phyloP scores from a whole-genome alignment of 2,113 vertebrate species.

The Cryptomyrus ogoouensis region DNA sequence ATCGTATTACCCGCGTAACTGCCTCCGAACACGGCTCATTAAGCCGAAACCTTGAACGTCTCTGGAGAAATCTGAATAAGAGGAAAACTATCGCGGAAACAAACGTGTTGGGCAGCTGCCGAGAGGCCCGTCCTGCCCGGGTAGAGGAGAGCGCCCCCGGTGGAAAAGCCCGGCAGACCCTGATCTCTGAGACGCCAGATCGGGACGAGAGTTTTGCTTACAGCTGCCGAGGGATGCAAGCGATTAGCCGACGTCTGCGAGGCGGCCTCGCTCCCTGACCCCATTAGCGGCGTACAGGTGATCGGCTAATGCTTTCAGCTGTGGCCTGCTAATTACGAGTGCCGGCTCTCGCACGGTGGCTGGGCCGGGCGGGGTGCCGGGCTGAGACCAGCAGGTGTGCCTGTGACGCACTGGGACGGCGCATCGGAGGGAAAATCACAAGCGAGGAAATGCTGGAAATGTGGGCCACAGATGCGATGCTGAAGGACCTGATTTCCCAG shows the following conservation, averaged over 20 bases:
- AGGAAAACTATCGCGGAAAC: background rate
- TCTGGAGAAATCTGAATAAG: conserved; percentile 10
- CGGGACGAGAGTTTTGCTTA: conserved; percentile 34
- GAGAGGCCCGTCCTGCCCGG: background rate
- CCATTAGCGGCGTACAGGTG: conserved; percentile 54
- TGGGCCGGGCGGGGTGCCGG: conserved; percentile 14
- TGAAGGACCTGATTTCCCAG: background rate
- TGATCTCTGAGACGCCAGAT: background rate
- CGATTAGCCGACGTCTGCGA: conserved; percentile 33
- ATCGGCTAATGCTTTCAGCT: conserved; percentile 52
- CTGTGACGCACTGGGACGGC: background rate
- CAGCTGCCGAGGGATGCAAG: conserved; percentile 37
- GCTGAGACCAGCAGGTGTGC: conserved; percentile 25
- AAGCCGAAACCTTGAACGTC: background rate
- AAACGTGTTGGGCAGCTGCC: background rate
- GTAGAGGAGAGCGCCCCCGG: background rate
- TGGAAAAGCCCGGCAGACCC: background rate
- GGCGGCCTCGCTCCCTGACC: conserved; percentile 40
- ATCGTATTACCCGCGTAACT: background rate
- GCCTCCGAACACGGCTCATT: conserved; percentile 9
- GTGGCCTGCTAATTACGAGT: conserved; percentile 40
- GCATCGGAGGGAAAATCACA: background rate
- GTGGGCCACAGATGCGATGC: background rate
- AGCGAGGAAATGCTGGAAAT: background rate
- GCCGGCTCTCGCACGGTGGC: conserved; percentile 27